Evolutionary conservation across 2,797 vertebrate genomes (phyloP).

Genomic region (Sparidentex hasta): DNA sequence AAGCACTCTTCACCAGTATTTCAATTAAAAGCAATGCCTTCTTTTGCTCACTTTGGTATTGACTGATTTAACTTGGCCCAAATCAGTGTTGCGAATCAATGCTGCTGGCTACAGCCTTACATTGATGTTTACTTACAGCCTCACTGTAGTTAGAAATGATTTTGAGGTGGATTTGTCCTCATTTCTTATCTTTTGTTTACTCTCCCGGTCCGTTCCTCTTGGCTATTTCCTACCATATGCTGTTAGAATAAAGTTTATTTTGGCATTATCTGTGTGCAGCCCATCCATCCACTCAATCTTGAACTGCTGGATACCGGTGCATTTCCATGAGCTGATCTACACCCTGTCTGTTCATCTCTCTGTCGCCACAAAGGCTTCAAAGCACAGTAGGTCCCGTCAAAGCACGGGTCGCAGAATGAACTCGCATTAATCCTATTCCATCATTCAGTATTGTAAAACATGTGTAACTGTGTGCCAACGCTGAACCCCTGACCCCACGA

Average conservation of each 20-base stretch:
- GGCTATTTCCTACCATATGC: slow-evolving; percentile 36
- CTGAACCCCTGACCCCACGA: slow-evolving; percentile 1
- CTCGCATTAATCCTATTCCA: slow-evolving; percentile 35
- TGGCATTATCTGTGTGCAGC: slow-evolving; percentile 36
- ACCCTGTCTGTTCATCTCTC: slow-evolving; percentile 51
- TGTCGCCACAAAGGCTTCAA: slow-evolving; percentile 48
- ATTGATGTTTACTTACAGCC: neutral
- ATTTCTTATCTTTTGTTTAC: slow-evolving; percentile 39
- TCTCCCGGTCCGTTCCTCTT: slow-evolving; percentile 15
- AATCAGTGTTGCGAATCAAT: slow-evolving; percentile 25
- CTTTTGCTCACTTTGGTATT: slow-evolving; percentile 1
- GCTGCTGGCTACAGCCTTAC: neutral
- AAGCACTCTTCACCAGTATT: neutral
- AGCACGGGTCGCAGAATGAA: slow-evolving; percentile 37
- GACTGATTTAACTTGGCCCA: slow-evolving; percentile 21
- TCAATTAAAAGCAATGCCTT: slow-evolving; percentile 3
- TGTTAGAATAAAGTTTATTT: slow-evolving; percentile 58
- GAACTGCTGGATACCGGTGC: slow-evolving; percentile 37
- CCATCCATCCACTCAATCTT: slow-evolving; percentile 50
- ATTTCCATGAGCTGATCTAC: slow-evolving; percentile 53
- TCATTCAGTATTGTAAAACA: slow-evolving; percentile 24
- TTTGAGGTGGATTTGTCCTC: slow-evolving; percentile 9
- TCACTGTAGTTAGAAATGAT: neutral
- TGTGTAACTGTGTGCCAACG: slow-evolving; percentile 13
- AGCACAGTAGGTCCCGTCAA: slow-evolving; percentile 41